These are phyloP conservation scores for Acanthosepion pharaonis DNA, from an alignment of 2,888 invertebrate species.

Conservation along the genomic window DNA sequence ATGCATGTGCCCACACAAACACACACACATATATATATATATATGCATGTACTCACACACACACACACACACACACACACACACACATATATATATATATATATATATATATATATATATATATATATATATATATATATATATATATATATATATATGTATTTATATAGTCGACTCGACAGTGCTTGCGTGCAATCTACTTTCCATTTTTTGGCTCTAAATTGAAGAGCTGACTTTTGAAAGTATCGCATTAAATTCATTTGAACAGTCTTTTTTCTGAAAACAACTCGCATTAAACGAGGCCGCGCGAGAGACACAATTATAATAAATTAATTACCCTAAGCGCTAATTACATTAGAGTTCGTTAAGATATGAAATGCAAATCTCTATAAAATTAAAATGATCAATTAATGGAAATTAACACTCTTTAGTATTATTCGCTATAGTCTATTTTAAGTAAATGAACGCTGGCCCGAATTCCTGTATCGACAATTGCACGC, in stretches of 20 bases:
- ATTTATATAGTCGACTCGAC: background rate
- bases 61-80: too few relatives aligned
- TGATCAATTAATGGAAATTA: background rate
- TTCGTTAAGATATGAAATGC: constrained; percentile 16
- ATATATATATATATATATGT: background rate
- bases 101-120: background rate
- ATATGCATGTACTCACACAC: too few relatives aligned
- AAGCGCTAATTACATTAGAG: background rate
- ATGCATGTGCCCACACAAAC: too few relatives aligned
- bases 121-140: background rate
- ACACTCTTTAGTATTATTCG: background rate
- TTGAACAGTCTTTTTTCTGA: background rate
- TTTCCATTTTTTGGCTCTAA: background rate
- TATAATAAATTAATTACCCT: background rate
- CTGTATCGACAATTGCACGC: background rate
- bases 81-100: too few relatives aligned
- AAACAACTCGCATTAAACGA: background rate
- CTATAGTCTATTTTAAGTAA: background rate
- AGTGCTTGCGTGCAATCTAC: too few relatives aligned
- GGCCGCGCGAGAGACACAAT: background rate
- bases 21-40: background rate
- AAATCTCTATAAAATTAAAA: constrained; percentile 33
- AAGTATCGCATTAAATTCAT: background rate
- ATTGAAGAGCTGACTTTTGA: background rate
- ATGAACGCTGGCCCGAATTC: background rate